Base-by-base conservation (phyloP, 2,797 vertebrate species). In the Pitangus sulphuratus region DNA sequence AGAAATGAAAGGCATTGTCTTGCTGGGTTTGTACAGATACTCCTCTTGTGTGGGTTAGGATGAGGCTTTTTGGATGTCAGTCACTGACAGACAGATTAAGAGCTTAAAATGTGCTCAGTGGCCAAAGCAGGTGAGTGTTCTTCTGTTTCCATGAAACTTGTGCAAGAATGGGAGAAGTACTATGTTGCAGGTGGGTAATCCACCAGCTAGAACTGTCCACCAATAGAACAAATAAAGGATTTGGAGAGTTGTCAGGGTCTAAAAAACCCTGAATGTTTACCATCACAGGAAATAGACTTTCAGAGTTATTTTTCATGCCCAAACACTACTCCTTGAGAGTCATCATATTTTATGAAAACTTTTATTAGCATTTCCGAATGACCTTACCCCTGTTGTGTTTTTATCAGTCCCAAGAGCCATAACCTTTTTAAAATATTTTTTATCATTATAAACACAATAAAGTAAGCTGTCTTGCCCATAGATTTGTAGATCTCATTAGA, bases 401-500 rank as follows among this genome's bases (percentile, higher is more conserved):
- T 97, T 89, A 93, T 97, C 96, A 95, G 96, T 97, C 97, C 95
- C 97, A 74, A 91, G 97, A 96, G 97, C 93, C 93, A 78, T 85
- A 96, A 97, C 97, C 96, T 97, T 95, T 97, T 97, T 66, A 97
- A 97, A 97, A 96, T 97, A 97, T 97, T 97, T 95, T 97, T 96
- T 96, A 93, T 98, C 96, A 97, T 97, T 96, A 97, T 96, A 97
- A 98, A 98, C 91, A 97, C 97, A 97, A 96, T 97, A 96, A 97
- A 98, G 91, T 92, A 94, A 97, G 95, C 95, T 97, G 96, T 97
- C 96, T 94, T 79, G 78, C 45, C 72, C 94, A 37, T 39, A 94
- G 97, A 98, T 97, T 97, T 97, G 97, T 97, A 97, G 97, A 97
- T 98, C 97, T 98, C 95, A 96, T 98, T 98, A 97, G 97, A 97